phyloP scores from a whole-genome alignment of 1,140 invertebrate genomes.

The Ganaspis sp. region DNA sequence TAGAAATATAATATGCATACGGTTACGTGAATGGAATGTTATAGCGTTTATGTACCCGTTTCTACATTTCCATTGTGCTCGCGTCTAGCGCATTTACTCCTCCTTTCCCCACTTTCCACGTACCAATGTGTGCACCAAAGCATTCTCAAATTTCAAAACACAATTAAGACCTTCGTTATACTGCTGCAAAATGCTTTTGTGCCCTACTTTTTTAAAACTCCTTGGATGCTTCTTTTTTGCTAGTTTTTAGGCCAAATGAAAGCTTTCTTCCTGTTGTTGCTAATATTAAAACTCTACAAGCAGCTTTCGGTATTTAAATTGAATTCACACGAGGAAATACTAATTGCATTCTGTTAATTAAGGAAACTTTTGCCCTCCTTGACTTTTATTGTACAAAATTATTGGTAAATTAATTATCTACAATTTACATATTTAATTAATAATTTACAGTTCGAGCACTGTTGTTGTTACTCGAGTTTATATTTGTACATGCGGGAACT shows the following conservation, averaged over 20 bases:
- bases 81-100: background rate
- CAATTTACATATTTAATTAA: background rate
- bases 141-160: constrained; percentile 17
- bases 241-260: background rate
- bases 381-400: too few species aligned
- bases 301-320: background rate
- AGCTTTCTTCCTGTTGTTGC: background rate
- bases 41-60: background rate
- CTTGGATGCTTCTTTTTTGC: background rate
- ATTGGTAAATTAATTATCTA: background rate
- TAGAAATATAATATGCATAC: constrained; percentile 27
- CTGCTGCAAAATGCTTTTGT: background rate
- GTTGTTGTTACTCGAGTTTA: background rate
- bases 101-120: background rate
- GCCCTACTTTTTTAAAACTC: background rate
- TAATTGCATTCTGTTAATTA: background rate
- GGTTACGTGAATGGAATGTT: constrained; percentile 24
- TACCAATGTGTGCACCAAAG: background rate
- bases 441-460: background rate
- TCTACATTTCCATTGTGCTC: constrained; percentile 12
- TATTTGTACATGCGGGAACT: background rate
- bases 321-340: background rate
- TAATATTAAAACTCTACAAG: too few species aligned
- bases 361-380: too few species aligned
- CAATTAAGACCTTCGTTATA: constrained; percentile 6